These are phyloP conservation scores for Leptinotarsa defecta DNA, from an alignment of 1,140 invertebrate species.

Conservation along the genomic window DNA sequence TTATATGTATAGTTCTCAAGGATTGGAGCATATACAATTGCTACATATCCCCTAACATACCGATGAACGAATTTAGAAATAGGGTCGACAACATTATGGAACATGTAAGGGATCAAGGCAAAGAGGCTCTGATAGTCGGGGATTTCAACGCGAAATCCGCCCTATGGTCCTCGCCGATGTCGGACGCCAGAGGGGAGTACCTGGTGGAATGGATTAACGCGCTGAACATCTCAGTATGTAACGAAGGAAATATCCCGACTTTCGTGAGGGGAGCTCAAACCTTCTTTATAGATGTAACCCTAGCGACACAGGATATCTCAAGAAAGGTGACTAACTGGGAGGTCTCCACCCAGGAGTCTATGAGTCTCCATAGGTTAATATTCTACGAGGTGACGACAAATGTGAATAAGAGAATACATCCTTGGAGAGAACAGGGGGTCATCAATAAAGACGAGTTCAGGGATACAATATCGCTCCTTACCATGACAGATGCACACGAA, in stretches of 20 bases:
- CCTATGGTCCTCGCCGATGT: neutral
- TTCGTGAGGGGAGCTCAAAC: neutral
- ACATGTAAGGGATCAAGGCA: neutral
- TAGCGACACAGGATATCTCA: neutral
- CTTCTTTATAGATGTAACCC: neutral
- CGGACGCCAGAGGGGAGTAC: constrained; percentile 1
- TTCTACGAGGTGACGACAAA: neutral
- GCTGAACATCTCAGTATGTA: neutral
- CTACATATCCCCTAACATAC: constrained; percentile 17
- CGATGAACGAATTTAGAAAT: neutral
- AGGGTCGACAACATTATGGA: neutral
- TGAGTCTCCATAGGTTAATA: constrained; percentile 4
- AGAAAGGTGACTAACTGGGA: constrained; percentile 6
- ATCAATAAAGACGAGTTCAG: neutral
- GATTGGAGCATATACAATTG: neutral
- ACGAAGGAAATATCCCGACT: constrained; percentile 10
- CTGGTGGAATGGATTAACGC: neutral
- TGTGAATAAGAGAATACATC: neutral
- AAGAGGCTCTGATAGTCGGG: neutral
- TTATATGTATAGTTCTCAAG: neutral
- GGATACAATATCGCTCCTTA: neutral
- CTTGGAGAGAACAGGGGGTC: neutral
- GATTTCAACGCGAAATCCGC: constrained; percentile 14
- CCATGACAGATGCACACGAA: neutral
- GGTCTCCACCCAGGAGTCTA: neutral